Conservation (phyloP, 2,888 invertebrate species). For the Patella depressa region DNA sequence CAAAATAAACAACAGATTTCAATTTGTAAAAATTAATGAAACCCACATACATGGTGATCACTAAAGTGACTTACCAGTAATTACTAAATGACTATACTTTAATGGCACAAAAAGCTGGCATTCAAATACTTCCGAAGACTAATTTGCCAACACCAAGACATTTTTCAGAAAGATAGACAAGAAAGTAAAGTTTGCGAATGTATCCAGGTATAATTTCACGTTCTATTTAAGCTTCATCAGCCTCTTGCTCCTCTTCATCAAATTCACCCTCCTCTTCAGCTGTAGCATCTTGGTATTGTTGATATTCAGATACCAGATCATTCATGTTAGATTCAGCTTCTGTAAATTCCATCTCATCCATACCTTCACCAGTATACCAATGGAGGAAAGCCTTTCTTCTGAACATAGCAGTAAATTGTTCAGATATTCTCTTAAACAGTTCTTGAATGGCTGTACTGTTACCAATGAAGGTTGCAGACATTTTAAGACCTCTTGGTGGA, state of each 20-base stretch:
- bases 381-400: slow-evolving; percentile 95
- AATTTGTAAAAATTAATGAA: too few species aligned
- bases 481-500: slow-evolving; percentile 88
- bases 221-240: slow-evolving; percentile 4
- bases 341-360: slow-evolving; percentile 97
- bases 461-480: slow-evolving; percentile 91
- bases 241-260: slow-evolving; percentile 25
- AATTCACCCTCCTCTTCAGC: slow-evolving; percentile 55
- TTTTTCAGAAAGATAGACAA: too few species aligned
- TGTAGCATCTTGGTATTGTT: slow-evolving; percentile 70
- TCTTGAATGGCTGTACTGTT: slow-evolving; percentile 66
- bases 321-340: slow-evolving; percentile 96
- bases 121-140: too few species aligned
- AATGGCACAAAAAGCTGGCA: too few species aligned
- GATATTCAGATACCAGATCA: slow-evolving; percentile 74
- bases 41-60: too few species aligned
- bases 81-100: too few species aligned
- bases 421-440: slow-evolving; percentile 51
- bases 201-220: too few species aligned
- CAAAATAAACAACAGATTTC: too few species aligned
- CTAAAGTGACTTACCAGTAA: too few species aligned
- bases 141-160: too few species aligned
- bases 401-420: slow-evolving; percentile 86
- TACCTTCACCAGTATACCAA: slow-evolving; percentile 98
- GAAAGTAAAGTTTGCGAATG: too few species aligned